These are phyloP conservation scores for Scyliorhinus canicula DNA, from an alignment of 2,797 vertebrate species.

Conservation along the genomic window DNA sequence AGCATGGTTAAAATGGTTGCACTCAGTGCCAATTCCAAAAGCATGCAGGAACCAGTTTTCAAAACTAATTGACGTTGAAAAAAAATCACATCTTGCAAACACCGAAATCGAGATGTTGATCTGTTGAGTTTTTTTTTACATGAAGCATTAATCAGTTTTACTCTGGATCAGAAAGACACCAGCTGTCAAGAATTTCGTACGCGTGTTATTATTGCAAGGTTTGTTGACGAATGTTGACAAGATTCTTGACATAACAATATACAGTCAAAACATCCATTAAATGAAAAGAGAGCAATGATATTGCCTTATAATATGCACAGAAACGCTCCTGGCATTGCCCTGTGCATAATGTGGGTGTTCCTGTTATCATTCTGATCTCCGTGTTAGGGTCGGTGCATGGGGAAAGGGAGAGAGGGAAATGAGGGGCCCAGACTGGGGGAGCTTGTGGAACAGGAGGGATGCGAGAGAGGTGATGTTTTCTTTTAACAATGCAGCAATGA, in stretches of 20 bases:
- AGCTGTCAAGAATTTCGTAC: slow-evolving; percentile 9
- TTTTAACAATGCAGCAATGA: background rate
- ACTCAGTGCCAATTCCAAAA: background rate
- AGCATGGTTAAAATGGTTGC: too few species aligned
- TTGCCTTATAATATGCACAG: background rate
- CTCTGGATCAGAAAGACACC: background rate
- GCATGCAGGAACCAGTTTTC: background rate
- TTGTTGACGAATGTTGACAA: background rate
- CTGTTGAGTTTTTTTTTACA: background rate
- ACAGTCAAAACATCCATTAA: slow-evolving; percentile 11
- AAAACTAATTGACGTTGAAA: background rate
- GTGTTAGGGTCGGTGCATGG: background rate
- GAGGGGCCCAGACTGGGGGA: background rate
- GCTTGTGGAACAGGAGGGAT: too few species aligned
- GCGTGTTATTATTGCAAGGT: background rate
- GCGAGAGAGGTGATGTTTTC: too few species aligned
- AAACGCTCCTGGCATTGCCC: background rate
- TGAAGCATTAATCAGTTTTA: slow-evolving; percentile 15
- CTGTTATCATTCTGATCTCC: background rate
- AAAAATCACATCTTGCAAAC: background rate
- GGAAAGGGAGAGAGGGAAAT: background rate
- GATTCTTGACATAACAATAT: slow-evolving; percentile 1
- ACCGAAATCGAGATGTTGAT: background rate
- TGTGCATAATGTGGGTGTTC: background rate
- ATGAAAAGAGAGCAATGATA: background rate